Conservation (phyloP, 1,140 invertebrate genomes). For the Neodiprion pinetum region DNA sequence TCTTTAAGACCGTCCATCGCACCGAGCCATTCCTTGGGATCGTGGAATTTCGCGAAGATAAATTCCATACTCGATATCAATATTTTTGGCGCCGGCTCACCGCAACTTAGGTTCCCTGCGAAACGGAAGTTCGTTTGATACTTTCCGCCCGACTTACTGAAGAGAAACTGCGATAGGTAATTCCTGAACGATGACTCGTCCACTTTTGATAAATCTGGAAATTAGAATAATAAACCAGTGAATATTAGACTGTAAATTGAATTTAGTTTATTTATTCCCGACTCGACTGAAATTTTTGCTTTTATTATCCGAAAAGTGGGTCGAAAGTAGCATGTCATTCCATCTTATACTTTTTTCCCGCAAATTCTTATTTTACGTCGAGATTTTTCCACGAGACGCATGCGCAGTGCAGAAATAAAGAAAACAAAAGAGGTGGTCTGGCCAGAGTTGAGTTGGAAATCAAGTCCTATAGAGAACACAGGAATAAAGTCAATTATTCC, state of each 20-base stretch:
- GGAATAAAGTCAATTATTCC: too few relatives aligned
- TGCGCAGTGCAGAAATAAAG: too few relatives aligned
- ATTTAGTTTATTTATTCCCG: not conserved
- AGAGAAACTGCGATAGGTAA: slow-evolving; percentile 75
- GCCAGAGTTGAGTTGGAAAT: too few relatives aligned
- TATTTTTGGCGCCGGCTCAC: slow-evolving; percentile 64
- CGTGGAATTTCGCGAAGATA: slow-evolving; percentile 65
- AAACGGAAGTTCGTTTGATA: slow-evolving; percentile 76
- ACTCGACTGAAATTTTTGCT: not conserved
- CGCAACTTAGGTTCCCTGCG: slow-evolving; percentile 67
- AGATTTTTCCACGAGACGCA: too few relatives aligned
- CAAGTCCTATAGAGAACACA: too few relatives aligned
- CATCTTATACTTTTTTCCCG: too few relatives aligned
- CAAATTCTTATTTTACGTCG: too few relatives aligned
- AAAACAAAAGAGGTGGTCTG: too few relatives aligned
- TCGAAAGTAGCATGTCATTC: too few relatives aligned
- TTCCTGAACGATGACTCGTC: slow-evolving; percentile 63
- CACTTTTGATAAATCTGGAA: slow-evolving; percentile 33
- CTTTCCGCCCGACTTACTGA: slow-evolving; percentile 71
- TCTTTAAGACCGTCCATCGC: slow-evolving; percentile 73
- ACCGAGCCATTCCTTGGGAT: slow-evolving; percentile 73
- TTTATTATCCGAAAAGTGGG: too few relatives aligned
- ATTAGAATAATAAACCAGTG: slow-evolving; percentile 58
- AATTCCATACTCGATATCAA: slow-evolving; percentile 69
- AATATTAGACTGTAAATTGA: slow-evolving; percentile 46